These are phyloP conservation scores for Anoplopoma fimbria DNA, from an alignment of 2,113 vertebrate genomes.

Conservation along the genomic window DNA sequence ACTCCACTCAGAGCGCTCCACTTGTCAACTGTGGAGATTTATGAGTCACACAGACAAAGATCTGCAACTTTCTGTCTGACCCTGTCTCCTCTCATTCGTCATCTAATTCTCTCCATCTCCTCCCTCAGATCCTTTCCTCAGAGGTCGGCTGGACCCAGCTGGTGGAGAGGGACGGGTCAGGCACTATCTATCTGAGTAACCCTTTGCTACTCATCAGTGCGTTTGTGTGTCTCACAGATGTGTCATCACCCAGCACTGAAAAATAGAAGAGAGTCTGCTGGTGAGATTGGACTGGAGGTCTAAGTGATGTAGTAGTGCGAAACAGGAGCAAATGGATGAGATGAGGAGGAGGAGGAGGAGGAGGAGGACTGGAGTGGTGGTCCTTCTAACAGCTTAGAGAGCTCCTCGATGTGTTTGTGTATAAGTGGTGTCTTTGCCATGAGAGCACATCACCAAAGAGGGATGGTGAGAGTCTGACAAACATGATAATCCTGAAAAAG, in stretches of 20 bases:
- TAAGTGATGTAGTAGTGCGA: conserved; percentile 66
- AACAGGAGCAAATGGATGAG: conserved; percentile 48
- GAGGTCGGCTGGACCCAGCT: conserved; percentile 69
- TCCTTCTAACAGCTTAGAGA: conserved; percentile 36
- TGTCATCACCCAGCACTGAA: conserved; percentile 42
- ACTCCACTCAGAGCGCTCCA: conserved; percentile 44
- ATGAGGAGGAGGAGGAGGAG: too few species aligned
- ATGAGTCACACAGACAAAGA: conserved; percentile 67
- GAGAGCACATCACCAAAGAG: conserved; percentile 37
- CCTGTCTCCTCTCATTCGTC: conserved; percentile 43
- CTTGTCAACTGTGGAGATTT: conserved; percentile 62
- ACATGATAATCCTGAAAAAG: conserved; percentile 47
- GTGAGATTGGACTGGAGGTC: conserved; percentile 48
- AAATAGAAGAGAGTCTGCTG: conserved; percentile 42
- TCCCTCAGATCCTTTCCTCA: conserved; percentile 64
- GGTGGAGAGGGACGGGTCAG: conserved; percentile 60
- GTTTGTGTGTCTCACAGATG: conserved; percentile 2
- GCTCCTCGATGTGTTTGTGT: conserved; percentile 33
- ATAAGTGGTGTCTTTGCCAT: conserved; percentile 4
- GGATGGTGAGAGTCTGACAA: conserved; percentile 34
- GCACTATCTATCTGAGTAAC: conserved; percentile 43
- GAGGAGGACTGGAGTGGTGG: conserved; percentile 41
- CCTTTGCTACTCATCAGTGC: conserved; percentile 40
- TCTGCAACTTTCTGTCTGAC: conserved; percentile 56
- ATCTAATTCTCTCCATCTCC: conserved; percentile 54